phyloP scores from a whole-genome alignment of 2,888 invertebrate genomes.

The Salpingus planirostris region DNA sequence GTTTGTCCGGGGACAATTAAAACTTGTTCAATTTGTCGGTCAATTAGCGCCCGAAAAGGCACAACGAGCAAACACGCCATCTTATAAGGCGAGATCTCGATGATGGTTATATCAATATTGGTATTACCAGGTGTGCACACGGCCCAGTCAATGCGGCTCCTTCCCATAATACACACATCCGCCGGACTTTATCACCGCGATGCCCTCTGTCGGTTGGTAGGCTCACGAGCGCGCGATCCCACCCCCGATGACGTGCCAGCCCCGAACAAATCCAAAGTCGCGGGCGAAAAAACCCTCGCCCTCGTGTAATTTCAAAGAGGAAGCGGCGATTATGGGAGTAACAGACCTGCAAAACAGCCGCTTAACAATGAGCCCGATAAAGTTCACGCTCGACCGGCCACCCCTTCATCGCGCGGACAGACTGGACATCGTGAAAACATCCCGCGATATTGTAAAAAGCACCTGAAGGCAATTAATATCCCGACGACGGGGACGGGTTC shows the following conservation, averaged over 20 bases:
- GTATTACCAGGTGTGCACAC: slow-evolving; percentile 19
- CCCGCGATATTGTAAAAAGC: slow-evolving; percentile 20
- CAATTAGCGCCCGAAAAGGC: slow-evolving; percentile 15
- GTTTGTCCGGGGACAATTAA: too few relatives aligned
- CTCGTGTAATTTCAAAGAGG: slow-evolving; percentile 17
- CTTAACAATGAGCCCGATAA: slow-evolving; percentile 21
- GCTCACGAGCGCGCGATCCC: too few relatives aligned
- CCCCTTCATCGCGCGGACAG: too few relatives aligned
- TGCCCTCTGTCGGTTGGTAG: too few relatives aligned
- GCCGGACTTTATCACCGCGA: too few relatives aligned
- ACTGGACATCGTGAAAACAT: slow-evolving; percentile 15
- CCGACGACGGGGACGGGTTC: too few relatives aligned
- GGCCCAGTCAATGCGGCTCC: too few relatives aligned
- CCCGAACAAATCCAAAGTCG: background rate
- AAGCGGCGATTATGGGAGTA: too few relatives aligned
- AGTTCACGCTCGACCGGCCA: slow-evolving; percentile 21
- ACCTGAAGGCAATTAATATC: background rate
- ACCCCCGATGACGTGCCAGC: too few relatives aligned
- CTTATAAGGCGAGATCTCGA: slow-evolving; percentile 8
- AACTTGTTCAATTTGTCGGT: slow-evolving; percentile 13
- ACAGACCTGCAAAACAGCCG: slow-evolving; percentile 23
- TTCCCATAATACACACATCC: too few relatives aligned
- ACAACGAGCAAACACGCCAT: slow-evolving; percentile 10
- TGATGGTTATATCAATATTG: slow-evolving; percentile 24
- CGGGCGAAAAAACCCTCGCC: slow-evolving; percentile 3